A percentile compares a stretch with the other conserved stretches of the same genome.
Evolutionary conservation across 2,888 invertebrate species (phyloP).

Genomic region (Drosophila paucipuncta): DNA sequence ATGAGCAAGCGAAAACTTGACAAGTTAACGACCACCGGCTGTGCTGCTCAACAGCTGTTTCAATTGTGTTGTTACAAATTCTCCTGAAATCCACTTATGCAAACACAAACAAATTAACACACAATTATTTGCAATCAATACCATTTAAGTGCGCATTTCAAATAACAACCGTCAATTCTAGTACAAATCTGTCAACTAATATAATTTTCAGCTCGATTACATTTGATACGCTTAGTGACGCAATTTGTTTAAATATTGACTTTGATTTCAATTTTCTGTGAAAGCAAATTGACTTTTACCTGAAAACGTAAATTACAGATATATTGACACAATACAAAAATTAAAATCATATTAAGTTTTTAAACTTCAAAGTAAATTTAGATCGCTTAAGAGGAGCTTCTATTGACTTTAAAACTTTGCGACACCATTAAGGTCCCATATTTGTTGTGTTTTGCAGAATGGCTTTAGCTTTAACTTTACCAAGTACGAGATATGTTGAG

Average conservation of each 20-base stretch:
- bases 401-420: background rate
- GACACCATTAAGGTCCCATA: background rate
- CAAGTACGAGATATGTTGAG: background rate
- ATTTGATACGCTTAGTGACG: background rate
- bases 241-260: background rate
- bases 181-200: background rate
- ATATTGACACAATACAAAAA: background rate
- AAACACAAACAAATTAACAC: constrained; percentile 47
- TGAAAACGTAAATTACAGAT: background rate
- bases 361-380: background rate
- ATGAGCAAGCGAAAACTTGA: constrained; percentile 40
- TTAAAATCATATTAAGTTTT: background rate
- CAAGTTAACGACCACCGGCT: constrained; percentile 14
- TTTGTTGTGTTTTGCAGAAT: background rate
- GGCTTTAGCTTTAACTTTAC: background rate
- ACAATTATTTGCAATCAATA: constrained; percentile 35
- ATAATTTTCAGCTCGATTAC: background rate
- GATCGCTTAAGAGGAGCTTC: background rate
- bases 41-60: constrained; percentile 27
- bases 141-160: background rate
- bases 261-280: background rate
- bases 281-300: background rate
- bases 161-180: background rate
- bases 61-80: constrained; percentile 41
- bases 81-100: constrained; percentile 21